phyloP scores from a whole-genome alignment of 2,797 vertebrate species.

The Rhabdophis nuchalis region DNA sequence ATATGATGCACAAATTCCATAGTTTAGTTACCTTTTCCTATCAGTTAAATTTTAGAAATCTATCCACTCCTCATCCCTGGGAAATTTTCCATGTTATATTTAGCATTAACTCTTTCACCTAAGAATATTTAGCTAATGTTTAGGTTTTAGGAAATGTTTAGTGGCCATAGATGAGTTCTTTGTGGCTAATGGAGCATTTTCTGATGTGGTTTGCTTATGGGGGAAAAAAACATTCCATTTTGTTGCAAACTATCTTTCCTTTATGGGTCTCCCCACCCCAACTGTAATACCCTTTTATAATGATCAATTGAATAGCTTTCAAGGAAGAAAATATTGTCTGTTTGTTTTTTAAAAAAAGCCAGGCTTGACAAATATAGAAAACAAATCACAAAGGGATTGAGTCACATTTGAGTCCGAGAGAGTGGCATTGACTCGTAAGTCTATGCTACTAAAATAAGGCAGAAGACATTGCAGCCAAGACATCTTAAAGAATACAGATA shows the following conservation, averaged over 20 bases:
- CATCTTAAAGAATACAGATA: slow-evolving; percentile 12
- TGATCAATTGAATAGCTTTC: background rate
- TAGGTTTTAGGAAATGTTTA: background rate
- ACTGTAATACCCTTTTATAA: slow-evolving; percentile 9
- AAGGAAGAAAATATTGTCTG: background rate
- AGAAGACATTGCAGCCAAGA: background rate
- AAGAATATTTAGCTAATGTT: background rate
- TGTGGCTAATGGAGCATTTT: background rate
- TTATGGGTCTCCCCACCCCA: background rate
- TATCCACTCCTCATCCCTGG: background rate
- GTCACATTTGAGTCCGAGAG: slow-evolving; percentile 3
- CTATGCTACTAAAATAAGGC: slow-evolving; percentile 18
- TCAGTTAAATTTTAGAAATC: background rate
- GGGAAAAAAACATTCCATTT: slow-evolving; percentile 1
- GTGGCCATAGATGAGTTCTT: background rate
- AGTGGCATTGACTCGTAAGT: slow-evolving; percentile 13
- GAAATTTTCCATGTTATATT: background rate
- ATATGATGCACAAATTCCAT: background rate
- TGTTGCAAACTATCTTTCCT: background rate
- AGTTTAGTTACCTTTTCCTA: background rate
- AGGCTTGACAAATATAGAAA: slow-evolving; percentile 16
- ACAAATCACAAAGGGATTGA: background rate
- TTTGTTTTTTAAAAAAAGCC: background rate
- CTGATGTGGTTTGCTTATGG: background rate
- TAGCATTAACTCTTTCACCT: background rate